Evolutionary conservation across 2,888 invertebrate genomes (phyloP).

Genomic region (Elmis aenea): DNA sequence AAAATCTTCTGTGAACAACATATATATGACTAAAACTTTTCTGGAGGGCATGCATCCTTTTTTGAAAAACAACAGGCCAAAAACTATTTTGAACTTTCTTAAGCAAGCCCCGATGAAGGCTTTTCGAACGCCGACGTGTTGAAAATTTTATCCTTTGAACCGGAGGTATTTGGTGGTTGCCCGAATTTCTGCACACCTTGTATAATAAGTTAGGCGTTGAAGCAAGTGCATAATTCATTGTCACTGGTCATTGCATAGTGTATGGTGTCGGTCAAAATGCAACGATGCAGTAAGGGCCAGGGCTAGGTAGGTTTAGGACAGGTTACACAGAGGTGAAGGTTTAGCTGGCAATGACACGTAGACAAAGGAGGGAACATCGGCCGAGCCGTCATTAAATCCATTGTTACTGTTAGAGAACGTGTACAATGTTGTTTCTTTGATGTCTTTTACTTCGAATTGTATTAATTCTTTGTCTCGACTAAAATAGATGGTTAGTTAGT

Average conservation of each 20-base stretch:
- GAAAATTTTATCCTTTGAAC: too few species aligned
- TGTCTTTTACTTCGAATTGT: slow-evolving; percentile 18
- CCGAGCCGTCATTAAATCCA: slow-evolving; percentile 46
- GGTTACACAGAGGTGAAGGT: slow-evolving; percentile 45
- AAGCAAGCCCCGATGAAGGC: too few species aligned
- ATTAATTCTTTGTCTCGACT: slow-evolving; percentile 18
- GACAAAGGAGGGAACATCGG: slow-evolving; percentile 65
- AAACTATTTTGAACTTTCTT: too few species aligned
- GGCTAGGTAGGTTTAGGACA: slow-evolving; percentile 33
- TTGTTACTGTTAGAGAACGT: slow-evolving; percentile 30
- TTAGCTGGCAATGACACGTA: slow-evolving; percentile 69
- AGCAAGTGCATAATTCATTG: slow-evolving; percentile 21
- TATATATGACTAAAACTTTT: too few species aligned
- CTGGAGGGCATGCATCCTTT: too few species aligned
- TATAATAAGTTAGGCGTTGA: too few species aligned
- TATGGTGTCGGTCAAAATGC: slow-evolving; percentile 47
- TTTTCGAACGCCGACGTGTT: too few species aligned
- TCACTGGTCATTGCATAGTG: slow-evolving; percentile 31
- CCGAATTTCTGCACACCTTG: too few species aligned
- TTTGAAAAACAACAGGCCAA: too few species aligned
- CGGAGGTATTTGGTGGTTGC: too few species aligned
- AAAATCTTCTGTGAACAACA: too few species aligned
- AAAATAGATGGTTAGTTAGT: slow-evolving; percentile 18
- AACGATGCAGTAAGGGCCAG: slow-evolving; percentile 44
- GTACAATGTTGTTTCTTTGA: slow-evolving; percentile 40